Evolutionary conservation across 1,140 invertebrate species (phyloP), one percentile per base, ranked within the genome.

Genomic region (Drosophila rhopaloa): DNA sequence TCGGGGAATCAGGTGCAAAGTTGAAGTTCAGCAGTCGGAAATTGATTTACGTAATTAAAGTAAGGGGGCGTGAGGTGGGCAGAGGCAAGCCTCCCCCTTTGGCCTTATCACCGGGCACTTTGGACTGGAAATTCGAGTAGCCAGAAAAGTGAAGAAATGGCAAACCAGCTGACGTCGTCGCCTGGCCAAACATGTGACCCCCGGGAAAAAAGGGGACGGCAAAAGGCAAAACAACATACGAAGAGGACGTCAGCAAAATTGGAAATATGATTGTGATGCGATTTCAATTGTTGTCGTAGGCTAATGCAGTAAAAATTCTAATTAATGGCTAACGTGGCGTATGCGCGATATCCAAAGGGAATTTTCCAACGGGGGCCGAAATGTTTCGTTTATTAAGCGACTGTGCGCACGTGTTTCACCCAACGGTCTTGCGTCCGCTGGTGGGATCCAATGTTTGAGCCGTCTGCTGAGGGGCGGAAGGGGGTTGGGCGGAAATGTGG

Each of bases 231-330:
- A 46, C 50, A 55, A 48, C 41, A 51, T 67, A 43, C 57, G 48
- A 66, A 66, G n/a, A 62, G 44, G 9, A 43, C 56, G 32, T 27
- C 51, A 62, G 41, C 48, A 63, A 57, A 51, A 24, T 35, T 13
- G 37, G n/a, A 14, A 43, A 43, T 37, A 46, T 14, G 44, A 75
- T 65, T 81, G 81, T 44, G 73, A 54, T 79, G 81, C 48, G 73
- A 54, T 79, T 56, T 16, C 55, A 72, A 63, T 77, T 76, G 57
- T 88, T 83, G 76, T 88, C 83, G 76, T 88, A 82, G 83, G 79
- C 83, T 76, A 67, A 59, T 53, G 59, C 35, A 41, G 27, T 14
- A 48, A 63, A 63, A 79, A 84, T 68, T 82, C 38, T 56, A 76
- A 82, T 86, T 88, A 82, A 86, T 88, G 70, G 75, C 44, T 46